Conservation (phyloP, 1,140 invertebrate genomes). For the Bathynomus jamesi region DNA sequence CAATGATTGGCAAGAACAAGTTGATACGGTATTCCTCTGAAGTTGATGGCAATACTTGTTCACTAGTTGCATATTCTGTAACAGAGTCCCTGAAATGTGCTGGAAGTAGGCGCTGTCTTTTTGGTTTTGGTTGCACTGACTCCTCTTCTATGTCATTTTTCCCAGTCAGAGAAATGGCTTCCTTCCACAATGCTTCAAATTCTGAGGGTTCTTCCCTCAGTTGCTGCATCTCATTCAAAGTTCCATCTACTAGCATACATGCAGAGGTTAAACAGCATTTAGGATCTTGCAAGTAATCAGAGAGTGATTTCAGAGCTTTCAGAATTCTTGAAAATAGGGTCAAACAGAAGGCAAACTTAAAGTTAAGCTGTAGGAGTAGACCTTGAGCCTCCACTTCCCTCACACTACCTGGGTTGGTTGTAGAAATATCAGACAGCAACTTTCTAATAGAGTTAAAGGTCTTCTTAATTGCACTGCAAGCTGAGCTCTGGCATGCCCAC, state of each 20-base stretch:
- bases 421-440: not conserved
- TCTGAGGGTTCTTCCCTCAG: not conserved
- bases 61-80: not conserved
- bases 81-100: not conserved
- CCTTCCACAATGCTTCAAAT: no score
- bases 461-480: not conserved
- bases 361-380: not conserved
- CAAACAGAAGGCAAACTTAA: not conserved
- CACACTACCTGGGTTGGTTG: not conserved
- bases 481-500: not conserved
- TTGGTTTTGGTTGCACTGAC: not conserved
- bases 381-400: not conserved
- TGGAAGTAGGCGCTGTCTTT: not conserved
- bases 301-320: not conserved
- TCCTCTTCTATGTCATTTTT: not conserved
- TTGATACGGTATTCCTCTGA: no score
- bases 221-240: not conserved
- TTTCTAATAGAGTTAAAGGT: not conserved
- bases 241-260: not conserved
- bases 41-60: not conserved
- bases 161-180: not conserved
- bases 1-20: not conserved
- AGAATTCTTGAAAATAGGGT: no score
- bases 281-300: not conserved
- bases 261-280: not conserved